Conservation (phyloP, 2,113 vertebrate genomes). For the Psilopsiagon aymara region DNA sequence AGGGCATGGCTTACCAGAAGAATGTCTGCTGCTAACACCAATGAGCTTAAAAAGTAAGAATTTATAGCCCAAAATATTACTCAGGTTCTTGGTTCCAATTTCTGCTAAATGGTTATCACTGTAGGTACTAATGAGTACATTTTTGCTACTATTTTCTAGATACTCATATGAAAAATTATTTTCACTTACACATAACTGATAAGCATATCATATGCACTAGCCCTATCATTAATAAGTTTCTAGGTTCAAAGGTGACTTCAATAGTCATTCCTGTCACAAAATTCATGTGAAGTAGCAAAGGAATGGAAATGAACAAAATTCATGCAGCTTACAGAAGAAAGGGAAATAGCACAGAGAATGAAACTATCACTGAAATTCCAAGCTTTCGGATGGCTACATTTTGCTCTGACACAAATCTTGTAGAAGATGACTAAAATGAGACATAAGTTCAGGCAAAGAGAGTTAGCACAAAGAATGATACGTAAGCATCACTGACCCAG, state of each 20-base stretch:
- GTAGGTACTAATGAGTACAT: not conserved
- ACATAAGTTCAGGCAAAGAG: not conserved
- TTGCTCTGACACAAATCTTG: not conserved
- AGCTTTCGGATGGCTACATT: not conserved
- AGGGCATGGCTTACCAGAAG: not conserved
- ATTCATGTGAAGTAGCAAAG: not conserved
- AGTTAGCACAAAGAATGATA: not conserved
- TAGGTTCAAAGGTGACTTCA: not conserved
- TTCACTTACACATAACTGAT: not conserved
- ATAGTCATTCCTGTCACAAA: not conserved
- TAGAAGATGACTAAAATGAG: not conserved
- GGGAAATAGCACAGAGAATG: not conserved
- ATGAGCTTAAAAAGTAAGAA: not conserved
- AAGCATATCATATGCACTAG: not conserved
- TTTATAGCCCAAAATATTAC: not conserved
- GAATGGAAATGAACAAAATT: not conserved
- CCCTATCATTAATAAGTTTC: not conserved
- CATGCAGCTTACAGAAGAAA: not conserved
- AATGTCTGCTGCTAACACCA: not conserved
- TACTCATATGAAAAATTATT: not conserved
- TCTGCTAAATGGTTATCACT: not conserved
- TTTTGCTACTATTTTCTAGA: not conserved
- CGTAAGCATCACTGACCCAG: not conserved
- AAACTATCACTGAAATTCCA: not conserved
- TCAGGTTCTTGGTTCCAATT: not conserved